Conservation (phyloP, 2,113 vertebrate genomes). For the Pleuronectes platessa region DNA sequence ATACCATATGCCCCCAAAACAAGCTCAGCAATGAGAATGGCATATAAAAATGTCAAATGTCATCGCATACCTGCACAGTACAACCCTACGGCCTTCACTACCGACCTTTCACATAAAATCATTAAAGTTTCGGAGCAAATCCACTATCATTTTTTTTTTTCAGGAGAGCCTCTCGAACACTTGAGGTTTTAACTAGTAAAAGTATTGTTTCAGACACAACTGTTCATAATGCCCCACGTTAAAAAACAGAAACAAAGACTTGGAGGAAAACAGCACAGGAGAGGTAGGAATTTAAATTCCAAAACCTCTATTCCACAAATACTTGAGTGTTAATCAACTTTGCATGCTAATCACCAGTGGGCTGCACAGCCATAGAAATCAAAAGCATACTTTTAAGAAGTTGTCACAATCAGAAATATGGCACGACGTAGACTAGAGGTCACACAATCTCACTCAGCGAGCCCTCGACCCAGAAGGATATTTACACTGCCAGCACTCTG, state of each 20-base stretch:
- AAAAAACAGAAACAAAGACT: conserved; percentile 30
- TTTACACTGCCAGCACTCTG: conserved; percentile 54
- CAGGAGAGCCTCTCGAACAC: conserved; percentile 1
- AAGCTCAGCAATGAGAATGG: conserved; percentile 38
- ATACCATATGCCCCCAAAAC: conserved; percentile 39
- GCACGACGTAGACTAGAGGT: conserved; percentile 50
- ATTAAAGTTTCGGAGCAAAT: conserved; percentile 43
- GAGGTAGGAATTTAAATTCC: conserved; percentile 67
- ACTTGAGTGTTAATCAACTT: conserved; percentile 33
- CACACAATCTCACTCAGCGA: conserved; percentile 49
- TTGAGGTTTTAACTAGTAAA: conserved; percentile 17
- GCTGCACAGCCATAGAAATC: conserved; percentile 50
- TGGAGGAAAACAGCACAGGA: conserved; percentile 39
- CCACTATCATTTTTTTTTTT: conserved; percentile 28
- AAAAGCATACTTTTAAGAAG: conserved; percentile 46
- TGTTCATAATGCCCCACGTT: conserved; percentile 63
- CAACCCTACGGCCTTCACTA: conserved; percentile 14
- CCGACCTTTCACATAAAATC: conserved; percentile 55
- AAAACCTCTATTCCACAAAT: conserved; percentile 41
- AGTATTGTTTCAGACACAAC: conserved; percentile 21
- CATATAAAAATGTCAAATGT: conserved; percentile 64
- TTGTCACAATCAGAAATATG: conserved; percentile 61
- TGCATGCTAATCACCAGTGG: conserved; percentile 67
- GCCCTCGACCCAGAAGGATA: conserved; percentile 52
- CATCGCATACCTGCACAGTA: conserved; percentile 22